These are phyloP conservation scores for Gastrophysa polygoni DNA, from an alignment of 2,888 invertebrate species.

Conservation along the genomic window DNA sequence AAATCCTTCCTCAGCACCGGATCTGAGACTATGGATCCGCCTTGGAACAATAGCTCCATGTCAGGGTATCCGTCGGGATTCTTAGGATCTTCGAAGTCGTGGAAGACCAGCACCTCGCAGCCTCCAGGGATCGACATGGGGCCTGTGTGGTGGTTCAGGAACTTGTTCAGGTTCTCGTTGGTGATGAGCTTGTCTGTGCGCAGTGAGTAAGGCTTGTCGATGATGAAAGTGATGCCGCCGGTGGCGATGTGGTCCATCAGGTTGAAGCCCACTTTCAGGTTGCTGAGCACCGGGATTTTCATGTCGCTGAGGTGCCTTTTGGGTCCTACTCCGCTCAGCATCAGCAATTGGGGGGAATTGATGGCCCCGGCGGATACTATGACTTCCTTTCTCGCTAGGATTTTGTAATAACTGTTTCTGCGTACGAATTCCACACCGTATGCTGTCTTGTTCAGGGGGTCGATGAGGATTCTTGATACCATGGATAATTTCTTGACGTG, in stretches of 20 bases:
- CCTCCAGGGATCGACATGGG: slow-evolving; percentile 65
- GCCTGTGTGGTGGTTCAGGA: slow-evolving; percentile 57
- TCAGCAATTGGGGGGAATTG: slow-evolving; percentile 78
- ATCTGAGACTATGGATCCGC: slow-evolving; percentile 69
- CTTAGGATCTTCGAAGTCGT: slow-evolving; percentile 64
- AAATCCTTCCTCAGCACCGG: slow-evolving; percentile 55
- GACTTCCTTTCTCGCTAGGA: slow-evolving; percentile 62
- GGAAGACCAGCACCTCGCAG: slow-evolving; percentile 71
- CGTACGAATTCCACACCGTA: slow-evolving; percentile 59
- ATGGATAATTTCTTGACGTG: slow-evolving; percentile 61
- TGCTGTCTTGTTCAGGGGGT: slow-evolving; percentile 54
- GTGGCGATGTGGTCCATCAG: slow-evolving; percentile 66
- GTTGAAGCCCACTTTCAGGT: slow-evolving; percentile 62
- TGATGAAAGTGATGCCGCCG: slow-evolving; percentile 70
- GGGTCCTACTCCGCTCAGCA: slow-evolving; percentile 69
- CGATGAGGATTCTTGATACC: slow-evolving; percentile 59
- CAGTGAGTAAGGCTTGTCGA: slow-evolving; percentile 60
- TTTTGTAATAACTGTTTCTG: slow-evolving; percentile 45
- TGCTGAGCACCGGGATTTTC: slow-evolving; percentile 59
- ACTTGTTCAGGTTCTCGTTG: slow-evolving; percentile 46
- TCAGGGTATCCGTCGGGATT: slow-evolving; percentile 69
- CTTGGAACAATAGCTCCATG: slow-evolving; percentile 69
- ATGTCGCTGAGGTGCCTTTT: slow-evolving; percentile 53
- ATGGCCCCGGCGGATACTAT: slow-evolving; percentile 70
- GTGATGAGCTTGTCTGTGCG: slow-evolving; percentile 49